Conservation (phyloP, 1,140 invertebrate genomes). For the Cylas formicarius region DNA sequence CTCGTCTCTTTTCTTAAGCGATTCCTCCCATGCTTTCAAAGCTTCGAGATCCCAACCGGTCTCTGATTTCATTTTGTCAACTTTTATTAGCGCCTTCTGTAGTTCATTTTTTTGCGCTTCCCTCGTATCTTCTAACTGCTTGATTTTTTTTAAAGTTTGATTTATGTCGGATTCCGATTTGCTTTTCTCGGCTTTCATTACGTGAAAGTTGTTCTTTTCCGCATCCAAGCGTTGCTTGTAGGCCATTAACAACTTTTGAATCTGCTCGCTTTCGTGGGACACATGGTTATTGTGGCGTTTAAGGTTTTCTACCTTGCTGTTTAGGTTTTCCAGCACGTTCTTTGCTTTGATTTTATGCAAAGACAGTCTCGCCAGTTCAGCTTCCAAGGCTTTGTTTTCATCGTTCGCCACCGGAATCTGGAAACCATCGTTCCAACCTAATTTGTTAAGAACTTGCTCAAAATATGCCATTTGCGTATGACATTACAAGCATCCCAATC, state of each 20-base stretch:
- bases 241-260: conserved; percentile 48
- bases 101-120: conserved; percentile 29
- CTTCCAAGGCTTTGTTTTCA: conserved; percentile 59
- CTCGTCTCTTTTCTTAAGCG: conserved; percentile 50
- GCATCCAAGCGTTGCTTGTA: conserved; percentile 54
- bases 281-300: conserved; percentile 48
- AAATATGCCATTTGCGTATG: conserved; percentile 41
- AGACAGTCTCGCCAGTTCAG: conserved; percentile 43
- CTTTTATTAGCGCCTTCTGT: conserved; percentile 44
- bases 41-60: conserved; percentile 55
- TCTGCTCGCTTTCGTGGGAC: conserved; percentile 49
- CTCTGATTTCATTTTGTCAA: conserved; percentile 50
- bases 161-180: conserved; percentile 46
- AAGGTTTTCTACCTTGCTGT: conserved; percentile 43
- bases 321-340: conserved; percentile 21
- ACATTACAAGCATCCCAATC: too few species aligned
- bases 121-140: conserved; percentile 44
- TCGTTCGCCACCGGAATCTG: conserved; percentile 64
- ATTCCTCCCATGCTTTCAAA: conserved; percentile 54
- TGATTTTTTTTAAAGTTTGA: conserved; percentile 46
- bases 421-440: conserved; percentile 66
- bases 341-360: conserved; percentile 28
- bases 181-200: conserved; percentile 46
- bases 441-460: conserved; percentile 54
- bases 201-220: conserved; percentile 51